phyloP scores from a whole-genome alignment of 2,888 invertebrate species.

The Quadroppia sp. region DNA sequence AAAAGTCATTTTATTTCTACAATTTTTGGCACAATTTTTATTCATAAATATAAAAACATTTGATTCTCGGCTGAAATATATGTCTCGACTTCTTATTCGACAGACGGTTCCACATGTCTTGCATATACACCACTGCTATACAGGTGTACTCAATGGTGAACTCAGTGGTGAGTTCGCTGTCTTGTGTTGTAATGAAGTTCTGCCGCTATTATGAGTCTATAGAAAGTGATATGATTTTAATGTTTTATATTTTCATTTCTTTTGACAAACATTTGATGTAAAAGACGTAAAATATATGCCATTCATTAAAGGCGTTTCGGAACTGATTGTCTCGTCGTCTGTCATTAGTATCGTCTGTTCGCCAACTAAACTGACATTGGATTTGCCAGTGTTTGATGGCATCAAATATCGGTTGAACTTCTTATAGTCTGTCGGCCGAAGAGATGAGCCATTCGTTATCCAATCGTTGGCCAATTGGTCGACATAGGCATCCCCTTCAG shows the following conservation, averaged over 20 bases:
- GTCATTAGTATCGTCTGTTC: constrained; percentile 35
- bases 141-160: constrained; percentile 29
- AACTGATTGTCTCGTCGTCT: constrained; percentile 37
- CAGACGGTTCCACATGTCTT: too few relatives aligned
- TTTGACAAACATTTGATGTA: constrained; percentile 13
- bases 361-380: not conserved
- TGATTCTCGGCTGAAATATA: too few relatives aligned
- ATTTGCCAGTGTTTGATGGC: constrained; percentile 1
- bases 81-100: too few relatives aligned
- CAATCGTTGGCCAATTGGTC: constrained; percentile 23
- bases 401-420: constrained; percentile 32
- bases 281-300: constrained; percentile 36
- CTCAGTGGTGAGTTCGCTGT: not conserved
- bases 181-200: constrained; percentile 11
- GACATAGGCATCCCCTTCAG: constrained; percentile 36
- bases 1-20: too few relatives aligned
- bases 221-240: not conserved
- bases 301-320: constrained; percentile 41
- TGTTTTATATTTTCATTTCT: too few relatives aligned
- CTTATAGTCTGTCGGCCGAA: constrained; percentile 3
- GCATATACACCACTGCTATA: not conserved
- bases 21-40: too few relatives aligned
- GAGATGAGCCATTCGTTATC: constrained; percentile 28
- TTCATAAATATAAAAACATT: too few relatives aligned
- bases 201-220: not conserved